Conservation (phyloP, 1,140 invertebrate genomes). For the Asbolus verrucosus region DNA sequence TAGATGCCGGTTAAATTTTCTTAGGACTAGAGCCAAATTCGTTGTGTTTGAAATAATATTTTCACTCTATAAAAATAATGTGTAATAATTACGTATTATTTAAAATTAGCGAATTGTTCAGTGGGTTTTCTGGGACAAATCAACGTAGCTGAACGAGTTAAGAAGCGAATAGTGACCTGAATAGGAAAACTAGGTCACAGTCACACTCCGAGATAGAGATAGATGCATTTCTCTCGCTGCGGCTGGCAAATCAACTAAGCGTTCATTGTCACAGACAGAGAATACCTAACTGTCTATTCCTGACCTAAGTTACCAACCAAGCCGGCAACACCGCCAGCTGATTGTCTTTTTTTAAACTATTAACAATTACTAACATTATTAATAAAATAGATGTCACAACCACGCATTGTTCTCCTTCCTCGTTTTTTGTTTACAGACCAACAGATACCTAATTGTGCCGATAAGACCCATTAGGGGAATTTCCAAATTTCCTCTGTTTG, state of each 20-base stretch:
- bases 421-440: too few species aligned
- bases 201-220: slow-evolving; percentile 51
- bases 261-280: slow-evolving; percentile 43
- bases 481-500: not conserved
- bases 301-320: slow-evolving; percentile 39
- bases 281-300: slow-evolving; percentile 41
- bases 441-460: too few species aligned
- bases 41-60: too few species aligned
- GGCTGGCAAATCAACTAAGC: slow-evolving; percentile 40
- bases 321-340: slow-evolving; percentile 5
- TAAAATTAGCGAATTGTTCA: slow-evolving; percentile 34
- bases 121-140: slow-evolving; percentile 50
- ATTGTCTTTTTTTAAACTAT: not conserved
- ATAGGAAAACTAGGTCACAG: slow-evolving; percentile 52
- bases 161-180: slow-evolving; percentile 52
- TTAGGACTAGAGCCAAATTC: too few species aligned
- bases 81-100: slow-evolving; percentile 4
- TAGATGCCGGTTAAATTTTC: too few species aligned
- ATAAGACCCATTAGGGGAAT: not conserved
- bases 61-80: not conserved
- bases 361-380: not conserved
- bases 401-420: too few species aligned
- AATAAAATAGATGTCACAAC: not conserved
- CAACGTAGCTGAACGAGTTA: slow-evolving; percentile 48
- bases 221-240: slow-evolving; percentile 45